Evolutionary conservation across 2,113 vertebrate species (phyloP), one percentile per base, ranked within the genome.

Genomic region (Phylloscopus whistleri): DNA sequence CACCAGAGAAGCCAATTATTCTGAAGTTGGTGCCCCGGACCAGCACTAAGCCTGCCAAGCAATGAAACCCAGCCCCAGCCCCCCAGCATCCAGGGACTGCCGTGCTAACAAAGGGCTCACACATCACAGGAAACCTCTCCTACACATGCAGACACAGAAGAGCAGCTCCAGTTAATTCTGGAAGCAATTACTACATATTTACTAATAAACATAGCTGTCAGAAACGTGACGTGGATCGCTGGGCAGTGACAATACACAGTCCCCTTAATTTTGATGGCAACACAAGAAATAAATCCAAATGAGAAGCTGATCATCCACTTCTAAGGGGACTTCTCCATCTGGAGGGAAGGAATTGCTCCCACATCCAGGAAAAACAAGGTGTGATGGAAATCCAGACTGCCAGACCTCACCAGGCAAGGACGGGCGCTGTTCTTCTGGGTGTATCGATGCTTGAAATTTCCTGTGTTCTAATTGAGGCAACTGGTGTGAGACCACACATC

Each of bases 1-100:
- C 1, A 13, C 98, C 98, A n/a, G 96, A 98, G 89, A 98, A 97
- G 74, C 98, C 98, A 0, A 97, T 99, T 83, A 52, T 98, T 67
- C 97, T 99, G 58, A 98, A 98, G 93, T 66, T 99, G 3, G 95
- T 96, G 43, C 97, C 98, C n/a, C 97, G 98, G 59, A 93, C 90
- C 58, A 88, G 31, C 10, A 13, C 75, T 0, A 7, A 48, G 10
- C 8, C 55, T 1, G 4, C 46, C 13, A 30, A 90, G 72, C 68
- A 58, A 0, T 97, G 89, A 92, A 74, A 58, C 4, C 24, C 85
- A 41, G 27, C 19, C n/a, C 7, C n/a, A 28, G 2, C 2, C 46
- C 68, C 64, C 60, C 7, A 4, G 67, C 13, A 7, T 5, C 73
- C 70, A 16, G 44, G 2, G 48, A 92, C 33, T 8, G 9, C 70